These are phyloP conservation scores for Oryzias sinensis DNA, from an alignment of 2,797 vertebrate genomes.

Conservation along the genomic window DNA sequence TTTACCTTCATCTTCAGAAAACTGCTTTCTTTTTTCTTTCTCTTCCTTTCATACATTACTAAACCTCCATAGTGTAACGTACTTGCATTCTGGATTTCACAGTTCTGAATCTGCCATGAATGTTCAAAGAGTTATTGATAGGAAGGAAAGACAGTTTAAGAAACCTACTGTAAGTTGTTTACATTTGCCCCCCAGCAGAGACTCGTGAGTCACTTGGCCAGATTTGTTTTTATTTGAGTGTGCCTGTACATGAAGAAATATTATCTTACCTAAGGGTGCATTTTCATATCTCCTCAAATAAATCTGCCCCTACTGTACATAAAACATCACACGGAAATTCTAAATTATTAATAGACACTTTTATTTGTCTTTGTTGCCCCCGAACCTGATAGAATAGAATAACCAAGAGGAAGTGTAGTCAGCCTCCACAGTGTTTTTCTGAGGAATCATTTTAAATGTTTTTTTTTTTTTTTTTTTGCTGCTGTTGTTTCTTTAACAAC, in stretches of 20 bases:
- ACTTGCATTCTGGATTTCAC: conserved; percentile 29
- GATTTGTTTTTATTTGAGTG: conserved; percentile 47
- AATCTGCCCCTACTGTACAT: conserved; percentile 64
- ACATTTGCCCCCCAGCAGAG: conserved; percentile 27
- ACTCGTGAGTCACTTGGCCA: conserved; percentile 16
- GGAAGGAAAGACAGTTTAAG: conserved; percentile 30
- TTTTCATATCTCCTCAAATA: conserved; percentile 62
- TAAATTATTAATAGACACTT: conserved; percentile 70
- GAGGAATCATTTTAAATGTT: conserved; percentile 45
- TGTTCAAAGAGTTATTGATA: conserved; percentile 31
- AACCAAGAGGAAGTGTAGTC: conserved; percentile 42
- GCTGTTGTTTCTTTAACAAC: conserved; percentile 28
- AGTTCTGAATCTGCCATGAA: conserved; percentile 18
- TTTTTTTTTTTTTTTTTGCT: conserved; percentile 43
- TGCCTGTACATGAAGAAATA: conserved; percentile 39
- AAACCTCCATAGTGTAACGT: conserved; percentile 37
- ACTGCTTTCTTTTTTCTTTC: conserved; percentile 44
- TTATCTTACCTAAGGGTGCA: conserved; percentile 38
- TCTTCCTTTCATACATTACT: conserved; percentile 51
- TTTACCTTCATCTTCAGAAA: conserved; percentile 67
- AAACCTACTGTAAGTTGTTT: conserved; percentile 48
- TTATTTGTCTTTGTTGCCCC: conserved; percentile 54
- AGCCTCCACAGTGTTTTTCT: conserved; percentile 41
- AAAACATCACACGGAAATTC: conserved; percentile 54
- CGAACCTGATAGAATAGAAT: conserved; percentile 56